These are phyloP conservation scores for Gnathonemus echidnorhynchus DNA, from an alignment of 2,113 vertebrate species.

Conservation along the genomic window DNA sequence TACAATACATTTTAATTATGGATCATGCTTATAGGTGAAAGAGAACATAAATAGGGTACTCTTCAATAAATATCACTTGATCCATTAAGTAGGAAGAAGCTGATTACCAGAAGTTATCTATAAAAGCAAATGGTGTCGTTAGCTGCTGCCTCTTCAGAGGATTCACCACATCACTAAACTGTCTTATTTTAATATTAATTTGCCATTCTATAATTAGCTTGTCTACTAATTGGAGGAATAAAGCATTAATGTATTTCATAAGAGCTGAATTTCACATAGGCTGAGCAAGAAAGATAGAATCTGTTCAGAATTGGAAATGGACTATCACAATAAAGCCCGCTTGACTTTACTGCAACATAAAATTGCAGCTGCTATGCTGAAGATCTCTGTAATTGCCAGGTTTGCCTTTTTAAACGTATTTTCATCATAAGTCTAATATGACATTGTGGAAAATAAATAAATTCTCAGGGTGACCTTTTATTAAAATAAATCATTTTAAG, in stretches of 20 bases:
- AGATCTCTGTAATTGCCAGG: constrained; percentile 15
- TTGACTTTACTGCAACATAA: background rate
- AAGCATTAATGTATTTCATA: constrained; percentile 36
- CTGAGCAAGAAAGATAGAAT: constrained; percentile 16
- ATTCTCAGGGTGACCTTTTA: background rate
- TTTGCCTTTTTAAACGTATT: constrained; percentile 18
- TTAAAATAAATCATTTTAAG: background rate
- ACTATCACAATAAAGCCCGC: background rate
- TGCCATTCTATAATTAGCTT: constrained; percentile 20
- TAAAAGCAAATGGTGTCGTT: background rate
- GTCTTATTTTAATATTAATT: background rate
- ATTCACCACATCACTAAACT: background rate
- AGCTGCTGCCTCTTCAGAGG: background rate
- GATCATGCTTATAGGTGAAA: background rate
- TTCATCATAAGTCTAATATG: constrained; percentile 5
- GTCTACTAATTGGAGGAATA: constrained; percentile 34
- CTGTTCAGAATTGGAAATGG: constrained; percentile 20
- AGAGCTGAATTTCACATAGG: constrained; percentile 17
- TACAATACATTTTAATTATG: background rate
- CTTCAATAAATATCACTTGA: background rate
- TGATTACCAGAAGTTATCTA: background rate
- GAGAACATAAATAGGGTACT: background rate
- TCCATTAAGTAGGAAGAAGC: background rate
- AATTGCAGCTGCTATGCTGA: constrained; percentile 26
- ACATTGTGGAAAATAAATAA: background rate